Evolutionary conservation across 2,797 vertebrate species (phyloP), one percentile per base, ranked within the genome.

Genomic region (Pipistrellus pipistrellus): DNA sequence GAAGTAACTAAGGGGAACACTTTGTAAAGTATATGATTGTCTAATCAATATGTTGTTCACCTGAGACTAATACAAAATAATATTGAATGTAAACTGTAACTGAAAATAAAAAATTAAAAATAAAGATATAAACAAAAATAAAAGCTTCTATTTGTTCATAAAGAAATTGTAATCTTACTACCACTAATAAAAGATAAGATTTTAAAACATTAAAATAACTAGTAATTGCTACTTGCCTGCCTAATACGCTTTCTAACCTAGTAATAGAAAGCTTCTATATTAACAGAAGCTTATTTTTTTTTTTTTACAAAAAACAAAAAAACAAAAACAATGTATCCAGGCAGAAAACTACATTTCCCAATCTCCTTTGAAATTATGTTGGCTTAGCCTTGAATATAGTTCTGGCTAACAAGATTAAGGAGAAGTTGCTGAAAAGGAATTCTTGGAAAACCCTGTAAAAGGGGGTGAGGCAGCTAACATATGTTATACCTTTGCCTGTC

Each of bases 171-270:
- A 78, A 84, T 57, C 20, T 89, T 13, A 62, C n/a, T 78, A 41
- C 12, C 13, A 35, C 55, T 71, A 68, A 88, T 75, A 53, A 95
- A 92, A 90, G 38, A 53, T 88, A 75, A 71, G 8, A 66, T 90
- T 96, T 57, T 18, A 80, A 38, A 80, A 23, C 35, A 41, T 90
- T 64, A 66, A 96, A 86, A 71, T 71, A 89, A 90, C 35, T 71
- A 44, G 76, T 69, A 46, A 71, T 66, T 77, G 9, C n/a, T 85
- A 7, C 91, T 84, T 88, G 14, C 57, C 81, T 94, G 51, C 7
- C 15, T 4, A 27, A 5, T 59, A 51, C n/a, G 25, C 4, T 66
- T 87, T 84, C 15, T 84, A 87, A 35, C 2, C 17, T 57, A 62
- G 64, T 69, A 89, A 51, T 3, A 71, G 38, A 78, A 83, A 41